These are phyloP conservation scores for Zoanthus sansibaricus DNA, from an alignment of 92 coral and sea anemone species.

Conservation along the genomic window DNA sequence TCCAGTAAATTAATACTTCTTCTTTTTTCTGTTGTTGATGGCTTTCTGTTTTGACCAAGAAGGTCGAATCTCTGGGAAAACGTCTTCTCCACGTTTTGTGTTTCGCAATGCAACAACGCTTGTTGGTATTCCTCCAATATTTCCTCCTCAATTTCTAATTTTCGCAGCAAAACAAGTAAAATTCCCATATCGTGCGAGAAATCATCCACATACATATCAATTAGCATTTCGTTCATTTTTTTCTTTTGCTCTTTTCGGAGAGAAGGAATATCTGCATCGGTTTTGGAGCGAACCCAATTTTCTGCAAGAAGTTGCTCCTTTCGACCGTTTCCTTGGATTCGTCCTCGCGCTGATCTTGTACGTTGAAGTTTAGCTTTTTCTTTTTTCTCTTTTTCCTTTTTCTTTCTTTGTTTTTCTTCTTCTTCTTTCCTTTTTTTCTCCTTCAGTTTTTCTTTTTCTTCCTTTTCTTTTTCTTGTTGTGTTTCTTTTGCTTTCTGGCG, in stretches of 20 bases:
- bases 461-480: slow-evolving; percentile 3
- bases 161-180: slow-evolving; percentile 32
- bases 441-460: slow-evolving; percentile 21
- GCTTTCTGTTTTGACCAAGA: slow-evolving; percentile 32
- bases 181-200: slow-evolving; percentile 44
- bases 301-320: slow-evolving; percentile 24
- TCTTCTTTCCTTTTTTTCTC: slow-evolving; percentile 7
- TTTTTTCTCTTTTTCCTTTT: not conserved
- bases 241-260: slow-evolving; percentile 28
- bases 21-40: not conserved
- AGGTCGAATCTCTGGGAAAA: slow-evolving; percentile 33
- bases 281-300: slow-evolving; percentile 40
- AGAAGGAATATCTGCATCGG: slow-evolving; percentile 38
- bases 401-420: slow-evolving; percentile 5
- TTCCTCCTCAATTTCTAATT: slow-evolving; percentile 34
- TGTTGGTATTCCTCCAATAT: slow-evolving; percentile 25
- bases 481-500: slow-evolving; percentile 1
- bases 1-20: not conserved
- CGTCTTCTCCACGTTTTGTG: slow-evolving; percentile 24
- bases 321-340: slow-evolving; percentile 33
- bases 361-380: not conserved
- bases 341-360: slow-evolving; percentile 19
- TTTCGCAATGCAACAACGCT: slow-evolving; percentile 21
- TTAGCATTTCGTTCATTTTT: slow-evolving; percentile 32
- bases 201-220: slow-evolving; percentile 34